Percentiles rank a stretch among this genome's conserved stretches.
phyloP scores from a whole-genome alignment of 2,113 vertebrate species.

The Eidolon helvum region DNA sequence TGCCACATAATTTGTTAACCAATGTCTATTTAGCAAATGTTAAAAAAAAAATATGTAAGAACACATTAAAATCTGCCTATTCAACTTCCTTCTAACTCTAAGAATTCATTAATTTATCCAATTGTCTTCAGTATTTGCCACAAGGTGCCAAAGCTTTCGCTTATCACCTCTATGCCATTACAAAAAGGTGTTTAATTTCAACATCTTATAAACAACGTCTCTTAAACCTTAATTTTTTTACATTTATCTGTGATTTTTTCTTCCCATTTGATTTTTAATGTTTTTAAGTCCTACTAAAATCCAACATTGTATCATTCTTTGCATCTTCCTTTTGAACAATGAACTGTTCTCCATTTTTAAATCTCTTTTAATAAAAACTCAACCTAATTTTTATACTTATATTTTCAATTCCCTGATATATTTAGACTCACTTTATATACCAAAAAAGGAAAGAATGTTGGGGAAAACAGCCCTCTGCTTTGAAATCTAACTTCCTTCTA shows the following conservation, averaged over 20 bases:
- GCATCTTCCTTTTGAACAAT: background rate
- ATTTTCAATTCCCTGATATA: background rate
- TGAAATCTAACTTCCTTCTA: conserved; percentile 31
- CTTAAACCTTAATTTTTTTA: background rate
- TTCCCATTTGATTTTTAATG: background rate
- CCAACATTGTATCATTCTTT: background rate
- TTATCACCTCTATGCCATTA: background rate
- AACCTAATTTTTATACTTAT: conserved; percentile 19
- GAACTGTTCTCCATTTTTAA: background rate
- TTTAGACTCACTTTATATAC: background rate
- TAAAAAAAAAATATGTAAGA: background rate
- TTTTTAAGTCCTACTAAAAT: conserved; percentile 1
- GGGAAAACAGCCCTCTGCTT: background rate
- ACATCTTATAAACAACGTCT: background rate
- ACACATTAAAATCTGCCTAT: background rate
- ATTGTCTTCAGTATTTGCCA: background rate
- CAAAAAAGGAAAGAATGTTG: background rate
- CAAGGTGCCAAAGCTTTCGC: background rate
- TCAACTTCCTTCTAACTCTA: background rate
- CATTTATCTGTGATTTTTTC: background rate
- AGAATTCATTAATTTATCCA: background rate
- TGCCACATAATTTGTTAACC: background rate
- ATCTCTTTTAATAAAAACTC: background rate
- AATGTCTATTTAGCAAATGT: background rate
- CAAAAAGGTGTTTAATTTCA: background rate